Evolutionary conservation across 2,113 vertebrate genomes (phyloP).

Genomic region (Daphoenositta chrysoptera): DNA sequence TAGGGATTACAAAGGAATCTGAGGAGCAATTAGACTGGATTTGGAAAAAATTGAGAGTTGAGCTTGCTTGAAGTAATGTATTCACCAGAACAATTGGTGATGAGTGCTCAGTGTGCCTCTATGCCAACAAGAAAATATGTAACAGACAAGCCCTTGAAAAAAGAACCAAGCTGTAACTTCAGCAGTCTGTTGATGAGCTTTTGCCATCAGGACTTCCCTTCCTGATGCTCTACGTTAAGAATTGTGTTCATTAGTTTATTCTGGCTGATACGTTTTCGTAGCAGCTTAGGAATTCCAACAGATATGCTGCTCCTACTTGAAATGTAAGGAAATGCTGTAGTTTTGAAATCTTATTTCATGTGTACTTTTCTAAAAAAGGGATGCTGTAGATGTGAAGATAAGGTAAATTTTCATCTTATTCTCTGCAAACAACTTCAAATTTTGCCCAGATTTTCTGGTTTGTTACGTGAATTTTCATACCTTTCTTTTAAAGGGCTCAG

Average conservation of each 20-base stretch:
- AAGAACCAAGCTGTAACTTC: background rate
- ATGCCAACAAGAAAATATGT: background rate
- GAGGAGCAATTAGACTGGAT: background rate
- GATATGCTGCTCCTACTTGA: background rate
- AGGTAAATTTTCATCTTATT: background rate
- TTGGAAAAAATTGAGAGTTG: background rate
- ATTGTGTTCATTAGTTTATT: background rate
- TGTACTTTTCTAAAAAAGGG: background rate
- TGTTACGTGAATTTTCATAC: background rate
- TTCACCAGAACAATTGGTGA: background rate
- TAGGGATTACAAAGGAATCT: background rate
- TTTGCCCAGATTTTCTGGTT: background rate
- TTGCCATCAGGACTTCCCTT: background rate
- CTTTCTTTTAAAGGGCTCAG: slow-evolving; percentile 81
- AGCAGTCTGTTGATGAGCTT: background rate
- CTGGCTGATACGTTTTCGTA: background rate
- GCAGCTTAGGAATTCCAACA: background rate
- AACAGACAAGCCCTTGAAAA: background rate
- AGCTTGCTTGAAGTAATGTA: background rate
- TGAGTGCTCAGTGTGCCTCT: background rate
- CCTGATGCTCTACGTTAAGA: background rate
- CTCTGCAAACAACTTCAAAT: background rate
- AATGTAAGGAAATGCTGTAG: background rate
- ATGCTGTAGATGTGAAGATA: fast-evolving
- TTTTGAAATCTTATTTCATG: background rate